Percentiles rank a stretch among this genome's conserved stretches.
Conservation (phyloP, 2,113 vertebrate genomes). For the Pyrgilauda ruficollis region DNA sequence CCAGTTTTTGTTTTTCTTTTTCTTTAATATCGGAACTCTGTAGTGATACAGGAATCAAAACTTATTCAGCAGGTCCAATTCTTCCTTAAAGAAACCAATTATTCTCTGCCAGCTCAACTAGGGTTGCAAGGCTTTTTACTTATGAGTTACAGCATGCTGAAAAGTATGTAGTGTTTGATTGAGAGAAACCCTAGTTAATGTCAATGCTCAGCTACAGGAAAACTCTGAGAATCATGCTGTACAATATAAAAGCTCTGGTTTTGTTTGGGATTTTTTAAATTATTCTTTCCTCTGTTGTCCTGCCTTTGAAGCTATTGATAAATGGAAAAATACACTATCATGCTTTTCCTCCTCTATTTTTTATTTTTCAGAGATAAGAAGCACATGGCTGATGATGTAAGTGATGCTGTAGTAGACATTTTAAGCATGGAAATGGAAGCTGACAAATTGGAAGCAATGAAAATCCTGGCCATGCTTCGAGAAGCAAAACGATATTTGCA, state of each 20-base stretch:
- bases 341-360: fast-evolving
- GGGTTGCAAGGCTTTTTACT: neutral
- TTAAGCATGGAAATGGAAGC: conserved; percentile 75
- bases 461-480: conserved; percentile 80
- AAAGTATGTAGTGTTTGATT: neutral
- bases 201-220: neutral
- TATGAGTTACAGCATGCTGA: neutral
- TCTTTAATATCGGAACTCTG: fast-evolving
- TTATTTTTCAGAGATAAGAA: conserved; percentile 85
- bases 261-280: neutral
- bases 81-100: neutral
- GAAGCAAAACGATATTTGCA: conserved; percentile 90
- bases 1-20: fast-evolving
- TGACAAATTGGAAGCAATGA: conserved; percentile 88
- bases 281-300: neutral
- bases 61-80: neutral
- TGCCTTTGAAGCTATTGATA: neutral
- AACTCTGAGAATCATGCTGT: neutral
- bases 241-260: neutral
- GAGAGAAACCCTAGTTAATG: neutral
- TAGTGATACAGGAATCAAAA: neutral
- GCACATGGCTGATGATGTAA: conserved; percentile 94
- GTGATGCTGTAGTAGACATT: conserved; percentile 81
- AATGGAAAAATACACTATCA: neutral
- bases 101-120: neutral